Conservation (phyloP, 2,113 vertebrate genomes). For the Muntiacus reevesi region DNA sequence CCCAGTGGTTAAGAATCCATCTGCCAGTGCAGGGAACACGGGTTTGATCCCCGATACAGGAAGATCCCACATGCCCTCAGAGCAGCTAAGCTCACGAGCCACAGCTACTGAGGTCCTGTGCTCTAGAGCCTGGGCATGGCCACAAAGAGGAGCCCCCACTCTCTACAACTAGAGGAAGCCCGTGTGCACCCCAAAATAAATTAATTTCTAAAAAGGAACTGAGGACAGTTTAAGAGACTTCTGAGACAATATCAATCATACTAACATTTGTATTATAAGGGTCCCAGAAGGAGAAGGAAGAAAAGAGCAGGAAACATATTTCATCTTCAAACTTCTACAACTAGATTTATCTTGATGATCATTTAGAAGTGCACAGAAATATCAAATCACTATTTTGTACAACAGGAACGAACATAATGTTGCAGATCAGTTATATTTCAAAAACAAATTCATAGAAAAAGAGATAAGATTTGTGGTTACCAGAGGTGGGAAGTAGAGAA, state of each 20-base stretch:
- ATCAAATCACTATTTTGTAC: background rate
- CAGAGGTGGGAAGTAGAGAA: background rate
- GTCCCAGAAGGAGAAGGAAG: background rate
- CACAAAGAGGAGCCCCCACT: background rate
- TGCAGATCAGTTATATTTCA: background rate
- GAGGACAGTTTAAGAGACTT: background rate
- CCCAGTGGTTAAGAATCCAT: background rate
- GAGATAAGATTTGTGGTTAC: background rate
- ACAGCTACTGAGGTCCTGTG: accelerated
- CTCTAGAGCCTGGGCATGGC: background rate
- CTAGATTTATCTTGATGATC: background rate
- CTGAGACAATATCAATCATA: background rate
- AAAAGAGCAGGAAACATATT: background rate
- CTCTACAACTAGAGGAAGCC: background rate
- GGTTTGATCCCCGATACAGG: background rate
- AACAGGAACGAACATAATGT: background rate
- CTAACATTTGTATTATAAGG: background rate
- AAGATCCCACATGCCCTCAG: background rate
- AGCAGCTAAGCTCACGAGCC: background rate
- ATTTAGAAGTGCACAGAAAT: background rate
- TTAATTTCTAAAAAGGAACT: background rate
- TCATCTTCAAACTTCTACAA: background rate
- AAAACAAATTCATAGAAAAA: background rate
- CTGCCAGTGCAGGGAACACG: background rate
- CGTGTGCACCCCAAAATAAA: background rate